phyloP scores from a whole-genome alignment of 2,113 vertebrate species.

The Pan paniscus region DNA sequence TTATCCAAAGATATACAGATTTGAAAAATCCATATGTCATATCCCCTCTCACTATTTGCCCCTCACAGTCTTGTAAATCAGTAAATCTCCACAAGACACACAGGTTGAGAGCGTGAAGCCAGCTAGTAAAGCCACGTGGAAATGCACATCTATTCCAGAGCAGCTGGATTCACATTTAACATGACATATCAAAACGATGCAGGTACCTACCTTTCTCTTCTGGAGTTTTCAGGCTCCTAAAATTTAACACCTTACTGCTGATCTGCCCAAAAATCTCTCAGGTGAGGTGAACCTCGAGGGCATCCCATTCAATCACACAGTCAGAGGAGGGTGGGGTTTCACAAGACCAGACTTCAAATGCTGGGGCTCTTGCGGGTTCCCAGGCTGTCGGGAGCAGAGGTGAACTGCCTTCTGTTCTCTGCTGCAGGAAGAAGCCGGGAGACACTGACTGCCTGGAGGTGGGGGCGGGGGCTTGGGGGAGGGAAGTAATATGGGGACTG shows the following conservation, averaged over 20 bases:
- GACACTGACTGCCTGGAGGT: conserved; percentile 65
- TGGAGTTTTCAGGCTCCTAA: conserved; percentile 62
- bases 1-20: conserved; percentile 34
- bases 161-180: neutral
- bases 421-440: conserved; percentile 31
- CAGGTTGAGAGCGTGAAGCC: neutral
- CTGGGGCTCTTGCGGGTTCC: neutral
- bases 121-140: neutral
- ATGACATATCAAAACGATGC: conserved; percentile 47
- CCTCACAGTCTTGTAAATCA: neutral
- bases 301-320: neutral
- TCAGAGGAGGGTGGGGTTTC: conserved; percentile 69
- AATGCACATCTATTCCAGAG: neutral
- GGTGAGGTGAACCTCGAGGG: neutral
- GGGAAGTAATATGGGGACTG: conserved; percentile 57
- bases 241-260: conserved; percentile 37
- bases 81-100: conserved; percentile 8
- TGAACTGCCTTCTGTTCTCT: conserved; percentile 36
- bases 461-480: conserved; percentile 67
- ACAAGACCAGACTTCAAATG: neutral
- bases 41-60: conserved; percentile 22
- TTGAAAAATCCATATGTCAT: neutral
- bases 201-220: conserved; percentile 78
- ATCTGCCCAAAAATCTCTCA: neutral
- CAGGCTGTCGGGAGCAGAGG: conserved; percentile 48